Evolutionary conservation across 2,113 vertebrate species (phyloP).

Genomic region (Dasypus novemcinctus): DNA sequence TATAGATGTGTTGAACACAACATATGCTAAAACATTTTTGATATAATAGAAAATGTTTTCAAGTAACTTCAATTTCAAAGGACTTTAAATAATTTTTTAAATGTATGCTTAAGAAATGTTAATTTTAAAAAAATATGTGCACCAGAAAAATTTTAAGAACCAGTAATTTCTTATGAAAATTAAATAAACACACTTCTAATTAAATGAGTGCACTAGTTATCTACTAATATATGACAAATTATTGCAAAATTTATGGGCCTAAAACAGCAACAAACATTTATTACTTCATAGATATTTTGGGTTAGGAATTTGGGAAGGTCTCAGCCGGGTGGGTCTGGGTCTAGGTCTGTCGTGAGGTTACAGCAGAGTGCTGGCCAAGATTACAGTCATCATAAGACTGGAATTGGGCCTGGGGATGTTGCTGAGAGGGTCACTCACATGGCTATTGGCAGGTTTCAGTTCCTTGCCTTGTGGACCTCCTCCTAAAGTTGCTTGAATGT

Average conservation of each 20-base stretch:
- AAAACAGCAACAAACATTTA: not conserved
- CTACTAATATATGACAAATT: not conserved
- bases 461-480: not conserved
- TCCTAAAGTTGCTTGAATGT: not conserved
- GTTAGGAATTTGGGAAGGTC: not conserved
- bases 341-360: not conserved
- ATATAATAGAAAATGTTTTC: not conserved
- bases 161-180: too few relatives aligned
- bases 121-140: too few relatives aligned
- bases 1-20: not conserved
- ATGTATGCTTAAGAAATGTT: not conserved
- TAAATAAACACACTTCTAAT: not conserved
- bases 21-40: not conserved
- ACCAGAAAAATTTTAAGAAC: too few relatives aligned
- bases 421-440: not conserved
- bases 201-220: not conserved
- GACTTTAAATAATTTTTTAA: not conserved
- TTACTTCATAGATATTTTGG: not conserved
- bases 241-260: not conserved
- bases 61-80: constrained; percentile 6
- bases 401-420: not conserved
- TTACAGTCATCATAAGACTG: not conserved
- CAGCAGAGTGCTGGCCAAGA: not conserved
- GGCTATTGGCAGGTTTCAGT: too few relatives aligned
- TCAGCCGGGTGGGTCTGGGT: not conserved